phyloP scores from a whole-genome alignment of 1,140 invertebrate genomes.

The Periplaneta americana region DNA sequence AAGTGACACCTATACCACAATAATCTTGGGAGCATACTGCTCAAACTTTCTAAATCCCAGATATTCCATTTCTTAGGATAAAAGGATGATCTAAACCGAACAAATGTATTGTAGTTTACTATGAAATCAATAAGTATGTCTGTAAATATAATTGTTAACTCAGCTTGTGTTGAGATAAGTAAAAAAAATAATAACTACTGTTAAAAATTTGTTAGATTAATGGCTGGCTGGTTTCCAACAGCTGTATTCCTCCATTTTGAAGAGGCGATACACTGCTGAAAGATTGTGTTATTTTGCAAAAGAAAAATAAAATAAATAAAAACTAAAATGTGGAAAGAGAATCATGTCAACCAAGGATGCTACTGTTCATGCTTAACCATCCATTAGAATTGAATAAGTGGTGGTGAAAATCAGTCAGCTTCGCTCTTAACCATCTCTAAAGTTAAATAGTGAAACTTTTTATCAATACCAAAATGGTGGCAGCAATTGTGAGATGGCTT shows the following conservation, averaged over 20 bases:
- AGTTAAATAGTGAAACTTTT: no score
- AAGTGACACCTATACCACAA: background rate
- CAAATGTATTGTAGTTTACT: background rate
- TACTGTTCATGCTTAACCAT: background rate
- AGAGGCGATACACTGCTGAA: background rate
- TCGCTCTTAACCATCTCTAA: no score
- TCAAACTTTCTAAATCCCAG: background rate
- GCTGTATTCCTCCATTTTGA: background rate
- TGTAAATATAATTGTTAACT: background rate
- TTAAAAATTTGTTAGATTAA: background rate
- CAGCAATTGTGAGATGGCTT: no score
- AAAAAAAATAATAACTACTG: background rate
- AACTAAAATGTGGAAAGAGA: background rate
- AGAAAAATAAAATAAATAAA: no score
- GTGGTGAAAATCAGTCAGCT: no score
- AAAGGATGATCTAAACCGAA: background rate
- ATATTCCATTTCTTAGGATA: background rate
- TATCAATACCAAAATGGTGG: no score
- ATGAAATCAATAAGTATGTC: background rate
- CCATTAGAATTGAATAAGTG: background rate
- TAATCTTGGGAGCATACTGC: background rate
- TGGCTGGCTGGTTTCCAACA: background rate
- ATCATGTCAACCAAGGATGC: background rate
- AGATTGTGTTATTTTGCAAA: background rate
- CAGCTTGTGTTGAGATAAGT: background rate